Base-by-base conservation (phyloP, 2,797 vertebrate species). In the Lophura swinhoii region DNA sequence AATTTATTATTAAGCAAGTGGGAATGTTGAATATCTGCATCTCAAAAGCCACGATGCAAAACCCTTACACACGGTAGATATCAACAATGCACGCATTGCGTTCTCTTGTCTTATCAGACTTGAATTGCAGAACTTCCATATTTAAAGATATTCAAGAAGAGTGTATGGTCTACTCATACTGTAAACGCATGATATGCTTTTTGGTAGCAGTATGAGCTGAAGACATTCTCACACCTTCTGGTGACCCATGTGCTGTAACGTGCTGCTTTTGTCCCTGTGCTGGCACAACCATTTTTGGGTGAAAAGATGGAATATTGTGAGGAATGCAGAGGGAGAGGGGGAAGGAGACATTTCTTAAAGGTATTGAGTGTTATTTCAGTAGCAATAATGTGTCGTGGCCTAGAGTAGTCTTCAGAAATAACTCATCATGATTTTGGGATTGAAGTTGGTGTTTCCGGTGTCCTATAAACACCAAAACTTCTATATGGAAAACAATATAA, bases 111-210 rank as follows among this genome's bases (percentile, higher is more conserved):
- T n/a, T 53, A 20, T 22, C 53, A 58, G 55, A 51, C 26, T 29
- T 43, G 75, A 87, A 83, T 78, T 35, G 49, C 41, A 74, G 72
- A 29, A 48, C 43, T n/a, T 82, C 37, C 66, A 31, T 75, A 39
- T 86, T 90, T 67, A 48, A 70, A 7, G 71, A 67, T 29, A 1
- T 41, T 59, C 6, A 59, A 35, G 63, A 75, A 31, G 43, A 51
- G 5, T 11, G 6, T 39, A 1, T 23, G 2, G 0, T 82, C 46
- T 39, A 2, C 39, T 83, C 3, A 1, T 21, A 33, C 56, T 46
- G 6, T 22, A n/a, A 86, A n/a, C 4, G 6, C 8, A 56, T 20
- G 0, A 0, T 10, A 0, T 2, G 4, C 43, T 80, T 20, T 55
- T 49, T 33, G 37, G 51, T 49, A 73, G 39, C 31, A 26, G 0